Conservation (phyloP, 2,888 invertebrate species). For the Masnerella sp. region DNA sequence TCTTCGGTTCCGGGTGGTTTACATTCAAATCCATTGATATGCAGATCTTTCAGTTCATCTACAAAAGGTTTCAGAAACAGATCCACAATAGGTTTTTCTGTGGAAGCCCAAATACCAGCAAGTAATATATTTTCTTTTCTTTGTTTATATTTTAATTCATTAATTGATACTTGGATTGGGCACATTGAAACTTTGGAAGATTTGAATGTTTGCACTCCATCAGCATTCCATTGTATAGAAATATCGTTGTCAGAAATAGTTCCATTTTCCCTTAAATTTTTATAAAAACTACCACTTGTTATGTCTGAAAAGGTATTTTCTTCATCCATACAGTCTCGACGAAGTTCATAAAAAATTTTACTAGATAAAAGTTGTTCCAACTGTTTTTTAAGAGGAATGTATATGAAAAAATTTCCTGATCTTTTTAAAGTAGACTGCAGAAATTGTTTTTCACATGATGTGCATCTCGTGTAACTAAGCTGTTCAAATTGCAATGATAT, state of each 20-base stretch:
- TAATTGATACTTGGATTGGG: constrained; percentile 48
- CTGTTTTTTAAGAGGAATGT: too few relatives aligned
- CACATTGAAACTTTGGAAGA: constrained; percentile 51
- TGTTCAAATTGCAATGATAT: too few relatives aligned
- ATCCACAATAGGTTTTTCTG: constrained; percentile 20
- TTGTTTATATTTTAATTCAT: constrained; percentile 35
- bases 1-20: constrained; percentile 9
- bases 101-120: constrained; percentile 39
- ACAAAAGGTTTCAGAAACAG: constrained; percentile 28
- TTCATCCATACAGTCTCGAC: too few relatives aligned
- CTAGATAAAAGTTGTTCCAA: too few relatives aligned
- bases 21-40: constrained; percentile 20
- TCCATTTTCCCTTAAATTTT: too few relatives aligned
- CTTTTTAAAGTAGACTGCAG: too few relatives aligned
- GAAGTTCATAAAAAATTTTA: too few relatives aligned
- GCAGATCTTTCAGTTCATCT: constrained; percentile 36
- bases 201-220: constrained; percentile 55
- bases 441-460: too few relatives aligned
- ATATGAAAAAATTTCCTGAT: too few relatives aligned
- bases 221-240: constrained; percentile 49
- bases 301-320: too few relatives aligned
- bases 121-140: constrained; percentile 46
- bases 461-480: too few relatives aligned
- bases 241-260: constrained; percentile 17
- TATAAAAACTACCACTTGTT: too few relatives aligned